Evolutionary conservation across 2,113 vertebrate genomes (phyloP).

Genomic region (Gallinago undulata): DNA sequence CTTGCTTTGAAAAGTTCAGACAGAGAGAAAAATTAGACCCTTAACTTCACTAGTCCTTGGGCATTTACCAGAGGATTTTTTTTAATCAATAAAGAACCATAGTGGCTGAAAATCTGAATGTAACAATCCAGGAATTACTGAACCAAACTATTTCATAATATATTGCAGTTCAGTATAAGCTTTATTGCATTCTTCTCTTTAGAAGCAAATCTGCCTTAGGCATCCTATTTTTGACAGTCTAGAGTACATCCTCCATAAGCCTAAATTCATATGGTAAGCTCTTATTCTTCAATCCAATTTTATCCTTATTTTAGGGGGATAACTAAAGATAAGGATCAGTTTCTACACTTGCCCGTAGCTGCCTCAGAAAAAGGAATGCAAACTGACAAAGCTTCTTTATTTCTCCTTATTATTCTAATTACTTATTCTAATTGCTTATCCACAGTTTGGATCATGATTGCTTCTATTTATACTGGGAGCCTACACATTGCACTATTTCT

Average conservation of each 20-base stretch:
- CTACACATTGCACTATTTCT: slow-evolving; percentile 69
- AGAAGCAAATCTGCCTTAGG: slow-evolving; percentile 45
- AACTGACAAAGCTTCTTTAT: slow-evolving; percentile 66
- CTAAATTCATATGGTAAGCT: slow-evolving; percentile 43
- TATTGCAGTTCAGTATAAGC: slow-evolving; percentile 15
- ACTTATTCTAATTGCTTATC: slow-evolving; percentile 65
- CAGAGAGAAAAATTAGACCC: background rate
- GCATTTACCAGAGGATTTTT: background rate
- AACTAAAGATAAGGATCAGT: slow-evolving; percentile 40
- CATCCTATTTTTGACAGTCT: slow-evolving; percentile 47
- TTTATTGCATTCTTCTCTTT: slow-evolving; percentile 53
- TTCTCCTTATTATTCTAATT: slow-evolving; percentile 69
- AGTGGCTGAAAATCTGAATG: background rate
- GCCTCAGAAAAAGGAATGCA: slow-evolving; percentile 51
- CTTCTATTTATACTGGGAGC: slow-evolving; percentile 63
- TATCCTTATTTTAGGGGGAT: slow-evolving; percentile 27
- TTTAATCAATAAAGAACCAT: background rate
- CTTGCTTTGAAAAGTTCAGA: background rate
- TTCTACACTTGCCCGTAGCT: slow-evolving; percentile 1
- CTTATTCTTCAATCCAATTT: slow-evolving; percentile 55
- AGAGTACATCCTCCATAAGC: slow-evolving; percentile 51
- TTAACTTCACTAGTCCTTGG: background rate
- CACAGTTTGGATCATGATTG: slow-evolving; percentile 56
- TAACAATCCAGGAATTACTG: slow-evolving; percentile 12
- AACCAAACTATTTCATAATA: slow-evolving; percentile 3